Percentiles rank a stretch among this genome's conserved stretches.
Evolutionary conservation across 2,888 invertebrate genomes (phyloP).

Genomic region (Watsonalla cultraria): DNA sequence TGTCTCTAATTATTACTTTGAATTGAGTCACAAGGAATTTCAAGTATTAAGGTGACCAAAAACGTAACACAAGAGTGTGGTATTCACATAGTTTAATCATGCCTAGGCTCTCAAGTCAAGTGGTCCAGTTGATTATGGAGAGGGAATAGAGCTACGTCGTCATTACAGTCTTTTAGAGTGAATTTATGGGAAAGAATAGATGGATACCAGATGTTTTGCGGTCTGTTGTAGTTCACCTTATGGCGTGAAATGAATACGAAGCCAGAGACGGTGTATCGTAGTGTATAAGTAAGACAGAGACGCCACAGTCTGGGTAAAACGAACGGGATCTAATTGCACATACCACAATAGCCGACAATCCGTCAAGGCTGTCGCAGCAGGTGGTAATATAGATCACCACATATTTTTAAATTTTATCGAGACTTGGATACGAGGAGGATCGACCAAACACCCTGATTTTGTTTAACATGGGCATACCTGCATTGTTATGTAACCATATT

Average conservation of each 20-base stretch:
- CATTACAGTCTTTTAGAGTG: no score
- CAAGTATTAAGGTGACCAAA: no score
- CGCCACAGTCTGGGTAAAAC: conserved; percentile 4
- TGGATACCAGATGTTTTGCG: conserved; percentile 22
- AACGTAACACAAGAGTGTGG: no score
- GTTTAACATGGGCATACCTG: conserved; percentile 49
- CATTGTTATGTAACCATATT: conserved; percentile 66
- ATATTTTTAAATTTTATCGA: no score
- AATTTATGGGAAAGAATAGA: no score
- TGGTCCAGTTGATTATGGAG: no score
- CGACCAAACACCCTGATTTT: conserved; percentile 27
- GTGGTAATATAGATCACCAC: background rate
- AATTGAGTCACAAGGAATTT: no score
- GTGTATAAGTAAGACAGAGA: conserved; percentile 14
- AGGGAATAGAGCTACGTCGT: no score
- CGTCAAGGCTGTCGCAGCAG: background rate
- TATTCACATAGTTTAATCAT: no score
- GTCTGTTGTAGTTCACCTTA: conserved; percentile 20
- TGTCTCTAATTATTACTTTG: no score
- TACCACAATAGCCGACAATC: conserved; percentile 1
- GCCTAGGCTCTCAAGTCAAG: no score
- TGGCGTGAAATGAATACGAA: conserved; percentile 21
- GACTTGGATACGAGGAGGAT: conserved; percentile 17
- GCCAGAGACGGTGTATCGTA: conserved; percentile 9
- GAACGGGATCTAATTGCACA: conserved; percentile 12